Evolutionary conservation across 2,797 vertebrate species (phyloP).

Genomic region (Thamnophis elegans): DNA sequence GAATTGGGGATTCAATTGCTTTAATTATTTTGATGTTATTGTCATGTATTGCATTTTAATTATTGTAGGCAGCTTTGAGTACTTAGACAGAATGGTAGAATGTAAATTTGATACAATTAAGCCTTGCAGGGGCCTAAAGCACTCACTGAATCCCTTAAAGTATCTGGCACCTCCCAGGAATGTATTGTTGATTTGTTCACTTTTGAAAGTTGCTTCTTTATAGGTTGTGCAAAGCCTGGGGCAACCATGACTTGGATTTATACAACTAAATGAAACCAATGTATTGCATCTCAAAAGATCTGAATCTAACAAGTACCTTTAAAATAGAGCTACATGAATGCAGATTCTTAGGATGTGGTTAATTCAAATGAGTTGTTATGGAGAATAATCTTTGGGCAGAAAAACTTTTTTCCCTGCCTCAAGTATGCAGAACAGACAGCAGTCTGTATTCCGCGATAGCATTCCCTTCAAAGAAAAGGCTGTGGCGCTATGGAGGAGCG

Average conservation of each 20-base stretch:
- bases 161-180: not conserved
- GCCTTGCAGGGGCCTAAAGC: not conserved
- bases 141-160: not conserved
- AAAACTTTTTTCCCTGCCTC: not conserved
- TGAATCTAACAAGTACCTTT: not conserved
- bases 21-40: not conserved
- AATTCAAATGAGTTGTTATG: not conserved
- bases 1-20: not conserved
- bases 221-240: not conserved
- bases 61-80: not conserved
- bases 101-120: not conserved
- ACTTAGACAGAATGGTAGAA: not conserved
- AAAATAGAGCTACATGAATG: not conserved
- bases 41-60: not conserved
- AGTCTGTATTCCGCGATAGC: not conserved
- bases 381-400: not conserved
- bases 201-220: not conserved
- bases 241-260: not conserved
- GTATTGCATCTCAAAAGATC: not conserved
- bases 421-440: not conserved
- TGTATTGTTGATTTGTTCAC: not conserved
- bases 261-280: not conserved
- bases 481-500: not conserved
- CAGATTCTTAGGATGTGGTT: not conserved
- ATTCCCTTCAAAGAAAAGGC: not conserved